A percentile compares a stretch with the other conserved stretches of the same genome.
Evolutionary conservation across 2,888 invertebrate species (phyloP).

Genomic region (Luperina nickerlii): DNA sequence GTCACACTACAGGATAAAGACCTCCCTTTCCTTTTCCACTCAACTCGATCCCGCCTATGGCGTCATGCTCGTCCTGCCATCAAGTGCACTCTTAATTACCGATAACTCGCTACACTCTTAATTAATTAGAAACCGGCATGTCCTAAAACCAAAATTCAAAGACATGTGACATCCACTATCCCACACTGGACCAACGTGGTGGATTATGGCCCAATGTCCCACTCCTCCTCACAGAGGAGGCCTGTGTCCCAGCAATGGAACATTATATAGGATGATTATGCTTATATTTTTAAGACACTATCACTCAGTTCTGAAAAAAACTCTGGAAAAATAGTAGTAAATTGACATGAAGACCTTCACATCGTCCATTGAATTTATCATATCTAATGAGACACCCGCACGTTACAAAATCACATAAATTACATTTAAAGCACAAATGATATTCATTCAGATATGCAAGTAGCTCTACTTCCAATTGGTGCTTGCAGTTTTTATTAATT

Average conservation of each 20-base stretch:
- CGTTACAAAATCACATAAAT: conserved; percentile 34
- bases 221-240: too few species aligned
- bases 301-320: neutral
- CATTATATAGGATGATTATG: neutral
- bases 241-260: neutral
- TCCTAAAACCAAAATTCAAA: neutral
- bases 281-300: neutral
- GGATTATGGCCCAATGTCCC: too few species aligned
- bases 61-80: neutral
- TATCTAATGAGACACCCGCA: conserved; percentile 35
- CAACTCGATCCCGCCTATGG: neutral
- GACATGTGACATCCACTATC: neutral
- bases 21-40: neutral
- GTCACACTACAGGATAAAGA: neutral
- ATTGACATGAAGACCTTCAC: conserved; percentile 15
- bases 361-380: conserved; percentile 23
- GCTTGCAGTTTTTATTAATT: conserved; percentile 49
- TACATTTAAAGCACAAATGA: conserved; percentile 36
- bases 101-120: neutral
- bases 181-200: neutral
- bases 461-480: conserved; percentile 42
- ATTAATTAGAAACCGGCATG: neutral
- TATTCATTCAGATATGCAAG: conserved; percentile 44
- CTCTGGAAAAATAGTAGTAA: neutral
- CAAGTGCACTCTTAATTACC: neutral